phyloP scores from a whole-genome alignment of 1,140 invertebrate genomes.

The Sogatella furcifera region DNA sequence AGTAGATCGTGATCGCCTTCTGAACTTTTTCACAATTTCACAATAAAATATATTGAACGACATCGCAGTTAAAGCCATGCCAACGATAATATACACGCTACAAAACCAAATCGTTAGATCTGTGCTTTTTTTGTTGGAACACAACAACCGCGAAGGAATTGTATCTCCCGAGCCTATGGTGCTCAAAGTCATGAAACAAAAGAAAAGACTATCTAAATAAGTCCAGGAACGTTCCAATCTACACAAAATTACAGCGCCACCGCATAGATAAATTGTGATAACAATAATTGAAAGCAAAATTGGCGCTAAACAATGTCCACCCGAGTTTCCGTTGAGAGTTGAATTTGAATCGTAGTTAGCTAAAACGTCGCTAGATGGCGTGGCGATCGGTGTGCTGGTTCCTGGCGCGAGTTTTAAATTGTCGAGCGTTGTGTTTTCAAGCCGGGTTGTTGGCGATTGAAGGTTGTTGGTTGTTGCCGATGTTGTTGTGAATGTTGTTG shows the following conservation, averaged over 20 bases:
- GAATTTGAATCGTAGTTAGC: slow-evolving; percentile 27
- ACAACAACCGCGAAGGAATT: slow-evolving; percentile 51
- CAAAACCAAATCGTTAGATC: slow-evolving; percentile 73
- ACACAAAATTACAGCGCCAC: slow-evolving; percentile 79
- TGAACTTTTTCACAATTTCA: slow-evolving; percentile 49
- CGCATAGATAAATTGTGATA: slow-evolving; percentile 73
- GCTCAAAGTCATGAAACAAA: slow-evolving; percentile 87
- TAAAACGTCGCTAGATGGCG: slow-evolving; percentile 34
- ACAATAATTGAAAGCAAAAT: slow-evolving; percentile 62
- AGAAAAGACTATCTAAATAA: slow-evolving; percentile 83
- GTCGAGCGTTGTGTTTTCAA: slow-evolving; percentile 6
- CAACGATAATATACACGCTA: slow-evolving; percentile 90
- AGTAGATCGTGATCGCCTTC: no score
- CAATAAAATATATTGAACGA: slow-evolving; percentile 96
- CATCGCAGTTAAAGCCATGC: slow-evolving; percentile 94
- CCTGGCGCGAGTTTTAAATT: slow-evolving; percentile 7
- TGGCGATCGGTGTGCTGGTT: neutral
- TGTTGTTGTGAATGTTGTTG: slow-evolving; percentile 15
- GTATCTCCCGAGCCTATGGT: slow-evolving; percentile 89
- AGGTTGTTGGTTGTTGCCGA: slow-evolving; percentile 3
- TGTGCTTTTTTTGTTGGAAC: slow-evolving; percentile 15
- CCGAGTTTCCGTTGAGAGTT: slow-evolving; percentile 43
- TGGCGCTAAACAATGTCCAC: slow-evolving; percentile 62
- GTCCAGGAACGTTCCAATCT: slow-evolving; percentile 58
- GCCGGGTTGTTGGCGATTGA: neutral